Conservation (phyloP, 1,140 invertebrate species). For the Diabrotica virgifera region DNA sequence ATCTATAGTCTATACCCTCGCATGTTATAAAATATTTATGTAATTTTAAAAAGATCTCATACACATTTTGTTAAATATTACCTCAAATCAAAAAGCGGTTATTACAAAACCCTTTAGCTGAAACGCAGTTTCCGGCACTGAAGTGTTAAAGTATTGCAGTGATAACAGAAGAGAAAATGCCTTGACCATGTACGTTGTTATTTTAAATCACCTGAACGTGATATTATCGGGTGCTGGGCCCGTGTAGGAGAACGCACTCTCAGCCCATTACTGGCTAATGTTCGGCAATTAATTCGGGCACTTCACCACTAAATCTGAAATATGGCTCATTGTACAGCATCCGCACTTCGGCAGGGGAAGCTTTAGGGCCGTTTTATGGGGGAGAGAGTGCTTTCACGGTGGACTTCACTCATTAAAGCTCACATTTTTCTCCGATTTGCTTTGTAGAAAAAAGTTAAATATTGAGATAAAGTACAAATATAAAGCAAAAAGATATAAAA, state of each 20-base stretch:
- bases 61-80: too few species aligned
- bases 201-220: constrained; percentile 29
- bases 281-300: constrained; percentile 30
- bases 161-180: constrained; percentile 26
- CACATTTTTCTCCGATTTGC: too few species aligned
- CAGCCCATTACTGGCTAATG: constrained; percentile 29
- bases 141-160: constrained; percentile 23
- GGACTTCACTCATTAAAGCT: too few species aligned
- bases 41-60: too few species aligned
- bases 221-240: constrained; percentile 20
- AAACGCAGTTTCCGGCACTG: not conserved
- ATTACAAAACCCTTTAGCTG: too few species aligned
- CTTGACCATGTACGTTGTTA: constrained; percentile 31
- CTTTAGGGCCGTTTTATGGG: not conserved
- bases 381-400: too few species aligned
- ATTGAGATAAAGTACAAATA: too few species aligned
- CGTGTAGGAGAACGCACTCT: constrained; percentile 27
- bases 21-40: too few species aligned
- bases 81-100: too few species aligned
- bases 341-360: not conserved
- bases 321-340: constrained; percentile 26
- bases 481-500: too few species aligned
- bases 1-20: too few species aligned
- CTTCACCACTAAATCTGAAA: constrained; percentile 29
- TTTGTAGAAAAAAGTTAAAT: too few species aligned